phyloP scores from a whole-genome alignment of 2,888 invertebrate species.

The Agrotis puta region DNA sequence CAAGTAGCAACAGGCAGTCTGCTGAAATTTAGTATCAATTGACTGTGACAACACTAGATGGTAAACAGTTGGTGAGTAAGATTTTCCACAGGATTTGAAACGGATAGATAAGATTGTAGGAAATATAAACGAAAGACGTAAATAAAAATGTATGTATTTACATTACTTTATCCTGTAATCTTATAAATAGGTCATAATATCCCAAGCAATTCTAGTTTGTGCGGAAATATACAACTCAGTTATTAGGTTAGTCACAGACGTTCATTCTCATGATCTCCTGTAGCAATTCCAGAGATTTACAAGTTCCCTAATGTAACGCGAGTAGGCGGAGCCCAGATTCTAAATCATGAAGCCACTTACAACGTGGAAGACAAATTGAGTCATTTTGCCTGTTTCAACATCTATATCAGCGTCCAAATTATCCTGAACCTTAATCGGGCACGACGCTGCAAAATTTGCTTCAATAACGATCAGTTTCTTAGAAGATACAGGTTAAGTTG shows the following conservation, averaged over 20 bases:
- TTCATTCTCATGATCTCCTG: constrained; percentile 76
- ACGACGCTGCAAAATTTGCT: constrained; percentile 29
- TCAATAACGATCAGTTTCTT: constrained; percentile 37
- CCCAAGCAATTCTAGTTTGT: constrained; percentile 30
- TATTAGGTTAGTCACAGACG: constrained; percentile 73
- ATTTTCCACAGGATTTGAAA: constrained; percentile 26
- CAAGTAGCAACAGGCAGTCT: constrained; percentile 20
- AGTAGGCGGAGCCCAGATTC: constrained; percentile 80
- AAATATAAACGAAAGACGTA: constrained; percentile 17
- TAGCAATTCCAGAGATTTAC: constrained; percentile 81
- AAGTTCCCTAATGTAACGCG: constrained; percentile 78
- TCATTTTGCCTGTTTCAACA: constrained; percentile 79
- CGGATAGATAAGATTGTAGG: constrained; percentile 16
- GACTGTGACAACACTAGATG: constrained; percentile 17
- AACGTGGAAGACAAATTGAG: constrained; percentile 83
- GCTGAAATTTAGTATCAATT: constrained; percentile 16
- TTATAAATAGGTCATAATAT: constrained; percentile 31
- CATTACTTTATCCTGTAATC: background rate
- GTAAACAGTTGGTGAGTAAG: constrained; percentile 28
- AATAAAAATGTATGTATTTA: constrained; percentile 16
- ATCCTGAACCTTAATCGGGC: constrained; percentile 51
- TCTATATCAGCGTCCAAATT: constrained; percentile 69
- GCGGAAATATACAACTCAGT: constrained; percentile 56
- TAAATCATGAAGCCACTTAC: constrained; percentile 85
- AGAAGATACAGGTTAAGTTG: constrained; percentile 40